These are phyloP conservation scores for Epiblema foenella DNA, from an alignment of 2,888 invertebrate genomes.

Conservation along the genomic window DNA sequence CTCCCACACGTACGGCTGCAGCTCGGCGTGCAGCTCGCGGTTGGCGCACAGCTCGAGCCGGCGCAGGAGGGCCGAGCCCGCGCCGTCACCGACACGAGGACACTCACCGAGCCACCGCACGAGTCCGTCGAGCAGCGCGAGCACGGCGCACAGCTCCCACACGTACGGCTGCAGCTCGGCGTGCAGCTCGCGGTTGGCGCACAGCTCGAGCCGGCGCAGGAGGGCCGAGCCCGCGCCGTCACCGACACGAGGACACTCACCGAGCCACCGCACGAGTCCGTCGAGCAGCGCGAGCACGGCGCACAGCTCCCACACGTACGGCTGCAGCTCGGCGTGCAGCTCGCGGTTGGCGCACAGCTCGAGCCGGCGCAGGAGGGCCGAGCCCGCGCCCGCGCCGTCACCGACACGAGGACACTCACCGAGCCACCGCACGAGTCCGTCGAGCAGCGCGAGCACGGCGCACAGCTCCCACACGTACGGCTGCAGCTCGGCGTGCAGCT, in stretches of 20 bases:
- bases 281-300: conserved; percentile 90
- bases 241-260: too few species aligned
- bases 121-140: conserved; percentile 85
- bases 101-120: too few species aligned
- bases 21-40: conserved; percentile 94
- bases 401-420: too few species aligned
- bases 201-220: conserved; percentile 87
- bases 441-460: conserved; percentile 91
- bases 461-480: conserved; percentile 98
- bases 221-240: conserved; percentile 88
- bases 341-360: conserved; percentile 90
- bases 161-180: conserved; percentile 98
- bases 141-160: conserved; percentile 97
- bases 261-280: too few species aligned
- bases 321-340: conserved; percentile 95
- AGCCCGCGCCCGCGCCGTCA: conserved; percentile 88
- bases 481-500: conserved; percentile 95
- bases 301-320: conserved; percentile 98
- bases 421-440: too few species aligned
- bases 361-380: conserved; percentile 90
- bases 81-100: conserved; percentile 88
- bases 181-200: conserved; percentile 92
- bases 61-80: conserved; percentile 89
- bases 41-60: conserved; percentile 89
- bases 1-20: conserved; percentile 98